Conservation (phyloP, 2,888 invertebrate genomes). For the Minunthozetes semirufus region DNA sequence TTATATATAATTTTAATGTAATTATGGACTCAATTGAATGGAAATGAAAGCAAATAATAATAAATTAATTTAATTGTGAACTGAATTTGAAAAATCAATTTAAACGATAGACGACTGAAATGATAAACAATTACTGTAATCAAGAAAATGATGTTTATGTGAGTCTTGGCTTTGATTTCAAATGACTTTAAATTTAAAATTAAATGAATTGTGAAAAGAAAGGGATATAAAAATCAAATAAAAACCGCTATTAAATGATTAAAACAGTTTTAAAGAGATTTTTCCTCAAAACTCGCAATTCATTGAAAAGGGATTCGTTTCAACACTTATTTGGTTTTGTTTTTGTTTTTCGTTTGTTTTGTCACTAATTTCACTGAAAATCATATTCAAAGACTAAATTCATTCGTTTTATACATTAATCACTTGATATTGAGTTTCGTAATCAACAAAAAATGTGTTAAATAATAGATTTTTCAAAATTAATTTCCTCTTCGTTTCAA, state of each 20-base stretch:
- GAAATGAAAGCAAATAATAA: neutral
- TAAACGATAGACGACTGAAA: slow-evolving; percentile 18
- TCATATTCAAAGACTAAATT: no score
- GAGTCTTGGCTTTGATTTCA: neutral
- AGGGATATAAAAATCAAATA: neutral
- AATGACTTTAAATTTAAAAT: neutral
- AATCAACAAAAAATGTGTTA: neutral
- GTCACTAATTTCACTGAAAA: neutral
- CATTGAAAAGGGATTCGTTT: no score
- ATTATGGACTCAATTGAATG: no score
- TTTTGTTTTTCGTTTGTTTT: neutral
- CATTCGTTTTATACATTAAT: no score
- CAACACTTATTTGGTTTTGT: no score
- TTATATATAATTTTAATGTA: no score
- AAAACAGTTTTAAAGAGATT: no score
- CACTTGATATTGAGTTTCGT: neutral
- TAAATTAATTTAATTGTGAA: neutral
- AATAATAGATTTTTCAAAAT: no score
- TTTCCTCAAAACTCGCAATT: no score
- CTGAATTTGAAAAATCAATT: neutral
- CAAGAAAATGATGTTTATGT: neutral
- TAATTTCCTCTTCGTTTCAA: neutral
- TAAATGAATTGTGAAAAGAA: neutral
- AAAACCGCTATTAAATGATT: no score
- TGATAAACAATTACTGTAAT: slow-evolving; percentile 17